These are phyloP conservation scores for Drosophila lowei DNA, from an alignment of 1,140 invertebrate genomes.

Conservation along the genomic window DNA sequence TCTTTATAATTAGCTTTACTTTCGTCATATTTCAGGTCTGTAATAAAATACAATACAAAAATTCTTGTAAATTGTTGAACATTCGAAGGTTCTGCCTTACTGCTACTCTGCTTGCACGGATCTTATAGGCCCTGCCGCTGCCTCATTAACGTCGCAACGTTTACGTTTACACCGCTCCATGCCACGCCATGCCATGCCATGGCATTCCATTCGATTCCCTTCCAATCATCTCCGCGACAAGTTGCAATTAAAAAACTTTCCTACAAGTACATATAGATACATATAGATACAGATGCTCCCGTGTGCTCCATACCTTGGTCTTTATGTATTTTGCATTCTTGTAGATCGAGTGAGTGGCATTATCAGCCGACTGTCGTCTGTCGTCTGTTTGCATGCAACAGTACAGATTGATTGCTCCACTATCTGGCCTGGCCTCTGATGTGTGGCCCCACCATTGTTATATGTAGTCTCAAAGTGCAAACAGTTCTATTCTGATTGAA, in stretches of 20 bases:
- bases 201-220: neutral
- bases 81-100: neutral
- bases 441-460: constrained; percentile 41
- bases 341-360: constrained; percentile 30
- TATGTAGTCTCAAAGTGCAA: constrained; percentile 60
- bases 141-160: constrained; percentile 35
- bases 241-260: constrained; percentile 59
- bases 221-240: constrained; percentile 23
- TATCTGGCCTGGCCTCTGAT: constrained; percentile 12
- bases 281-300: no score
- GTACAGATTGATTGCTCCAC: constrained; percentile 26
- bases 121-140: constrained; percentile 11
- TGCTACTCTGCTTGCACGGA: neutral
- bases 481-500: constrained; percentile 39
- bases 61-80: no score
- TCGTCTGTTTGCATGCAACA: constrained; percentile 14
- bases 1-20: no score
- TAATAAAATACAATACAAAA: no score
- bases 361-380: constrained; percentile 38
- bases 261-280: neutral
- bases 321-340: constrained; percentile 29
- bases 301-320: neutral
- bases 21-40: no score
- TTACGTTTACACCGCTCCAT: no score
- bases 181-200: neutral